Base-by-base conservation (phyloP, 30 jellyfish, hydroid and myxozoan species). In the Hydractinia symbiolongicarpus region DNA sequence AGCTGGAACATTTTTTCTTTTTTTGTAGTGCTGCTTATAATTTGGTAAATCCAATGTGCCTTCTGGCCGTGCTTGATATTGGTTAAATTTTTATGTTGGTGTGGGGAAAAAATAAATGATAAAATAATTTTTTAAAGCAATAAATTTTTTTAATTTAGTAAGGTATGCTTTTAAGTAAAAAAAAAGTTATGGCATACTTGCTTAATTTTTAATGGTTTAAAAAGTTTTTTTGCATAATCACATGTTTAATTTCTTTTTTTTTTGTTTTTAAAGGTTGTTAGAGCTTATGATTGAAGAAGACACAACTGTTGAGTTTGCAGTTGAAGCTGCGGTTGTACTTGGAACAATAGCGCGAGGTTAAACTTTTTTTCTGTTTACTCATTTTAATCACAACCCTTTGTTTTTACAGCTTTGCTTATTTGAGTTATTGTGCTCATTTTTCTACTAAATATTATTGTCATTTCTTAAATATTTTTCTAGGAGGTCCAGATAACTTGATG, bases 291-390 rank as follows among this genome's bases (percentile, higher is more conserved):
- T 88, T 20, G 66, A 85, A 13, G 72, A 50, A 53, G 89, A 88
- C 79, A 89, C 93, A 61, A 82, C 87, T 55, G 79, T 89, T 51
- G 95, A 89, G 75, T 83, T 89, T 79, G 96, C 96, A 53, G 78
- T 89, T 13, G 96, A 89, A 84, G 96, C 86, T 44, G 91, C 96
- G 50, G 96, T 90, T 5, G 81, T 89, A 4, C 61, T 89, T 50
- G 96, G 96, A 56, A 83, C 90, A 72, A 54, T 89, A 6, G 95
- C 96, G 62, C 79, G 96, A 80, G 95, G 96, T 89, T 9, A 75
- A 51, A 15, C 69, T 13, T 58, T 1, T 58, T 58, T 58, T 11
- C n/a, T 57, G 13, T 10, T 57, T 57, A n/a, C n/a, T 57, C n/a
- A 57, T 57, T 57, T 57, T n/a, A 57, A 9, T n/a, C 68, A n/a